Evolutionary conservation across 35 echinoderm and acorn worm genomes (phyloP).

Genomic region (Ptychodera flava): DNA sequence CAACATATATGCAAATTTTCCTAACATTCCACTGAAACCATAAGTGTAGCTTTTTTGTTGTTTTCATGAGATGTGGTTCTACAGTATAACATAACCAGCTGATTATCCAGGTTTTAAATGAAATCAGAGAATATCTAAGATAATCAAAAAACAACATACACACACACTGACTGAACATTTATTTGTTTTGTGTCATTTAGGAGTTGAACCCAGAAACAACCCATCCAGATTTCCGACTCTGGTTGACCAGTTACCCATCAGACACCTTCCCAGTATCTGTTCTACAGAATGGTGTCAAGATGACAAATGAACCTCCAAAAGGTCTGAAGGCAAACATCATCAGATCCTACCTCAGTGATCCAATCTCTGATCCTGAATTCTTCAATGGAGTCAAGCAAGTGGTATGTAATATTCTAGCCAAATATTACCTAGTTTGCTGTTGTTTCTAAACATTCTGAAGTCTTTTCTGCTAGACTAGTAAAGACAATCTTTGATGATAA

Average conservation of each 20-base stretch:
- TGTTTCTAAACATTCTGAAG: no score
- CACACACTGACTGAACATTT: conserved; percentile 9
- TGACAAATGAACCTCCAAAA: conserved; percentile 97
- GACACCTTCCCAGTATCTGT: conserved; percentile 92
- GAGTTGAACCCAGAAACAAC: conserved; percentile 91
- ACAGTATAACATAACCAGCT: no score
- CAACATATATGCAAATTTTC: no score
- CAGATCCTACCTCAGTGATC: conserved; percentile 89
- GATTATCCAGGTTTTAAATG: no score
- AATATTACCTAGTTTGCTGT: not conserved
- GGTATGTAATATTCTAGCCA: conserved; percentile 23
- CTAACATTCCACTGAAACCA: no score
- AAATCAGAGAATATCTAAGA: no score
- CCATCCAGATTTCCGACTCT: conserved; percentile 95
- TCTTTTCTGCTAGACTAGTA: no score
- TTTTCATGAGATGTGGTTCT: no score
- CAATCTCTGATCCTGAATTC: conserved; percentile 97
- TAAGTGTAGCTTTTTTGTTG: no score
- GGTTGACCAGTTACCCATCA: conserved; percentile 96
- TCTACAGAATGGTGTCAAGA: conserved; percentile 88
- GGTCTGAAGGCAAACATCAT: conserved; percentile 91
- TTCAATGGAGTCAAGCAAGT: conserved; percentile 78
- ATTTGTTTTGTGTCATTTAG: conserved; percentile 13
- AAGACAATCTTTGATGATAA: no score
- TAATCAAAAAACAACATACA: no score